Evolutionary conservation across 92 coral and sea anemone species (phyloP).

Genomic region (Parazoanthus swiftii): DNA sequence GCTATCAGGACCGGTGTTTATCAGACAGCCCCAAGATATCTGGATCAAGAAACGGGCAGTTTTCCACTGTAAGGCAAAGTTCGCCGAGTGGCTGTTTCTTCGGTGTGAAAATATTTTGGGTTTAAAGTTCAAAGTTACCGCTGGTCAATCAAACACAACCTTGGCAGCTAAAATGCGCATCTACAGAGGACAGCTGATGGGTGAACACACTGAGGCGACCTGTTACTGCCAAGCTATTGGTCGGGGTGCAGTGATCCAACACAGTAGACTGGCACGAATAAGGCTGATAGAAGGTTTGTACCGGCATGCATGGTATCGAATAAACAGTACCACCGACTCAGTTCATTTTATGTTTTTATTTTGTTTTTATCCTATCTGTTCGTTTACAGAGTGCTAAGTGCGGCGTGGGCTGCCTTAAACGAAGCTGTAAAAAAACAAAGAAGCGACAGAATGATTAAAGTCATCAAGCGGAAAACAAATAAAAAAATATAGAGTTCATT

Average conservation of each 20-base stretch:
- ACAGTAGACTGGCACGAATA: slow-evolving; percentile 29
- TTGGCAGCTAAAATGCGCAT: slow-evolving; percentile 17
- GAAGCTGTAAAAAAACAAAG: too few species aligned
- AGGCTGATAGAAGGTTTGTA: slow-evolving; percentile 10
- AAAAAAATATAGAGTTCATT: too few species aligned
- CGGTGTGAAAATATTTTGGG: neutral
- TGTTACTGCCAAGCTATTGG: slow-evolving; percentile 37
- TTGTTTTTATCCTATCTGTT: too few species aligned
- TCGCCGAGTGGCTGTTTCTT: slow-evolving; percentile 20
- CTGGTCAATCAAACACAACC: neutral
- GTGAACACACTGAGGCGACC: slow-evolving; percentile 1
- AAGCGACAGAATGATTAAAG: too few species aligned
- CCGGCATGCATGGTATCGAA: neutral
- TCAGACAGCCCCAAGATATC: slow-evolving; percentile 9
- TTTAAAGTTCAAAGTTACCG: slow-evolving; percentile 14
- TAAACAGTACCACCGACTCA: too few species aligned
- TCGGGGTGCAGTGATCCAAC: slow-evolving; percentile 17
- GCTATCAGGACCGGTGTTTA: neutral
- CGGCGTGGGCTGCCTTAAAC: too few species aligned
- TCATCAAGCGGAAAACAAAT: too few species aligned
- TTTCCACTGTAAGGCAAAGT: slow-evolving; percentile 11
- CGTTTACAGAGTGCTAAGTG: too few species aligned
- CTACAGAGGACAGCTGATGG: slow-evolving; percentile 20
- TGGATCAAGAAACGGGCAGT: neutral
- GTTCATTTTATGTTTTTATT: too few species aligned